phyloP scores from a whole-genome alignment of 2,888 invertebrate species.

The Nomada flava region DNA sequence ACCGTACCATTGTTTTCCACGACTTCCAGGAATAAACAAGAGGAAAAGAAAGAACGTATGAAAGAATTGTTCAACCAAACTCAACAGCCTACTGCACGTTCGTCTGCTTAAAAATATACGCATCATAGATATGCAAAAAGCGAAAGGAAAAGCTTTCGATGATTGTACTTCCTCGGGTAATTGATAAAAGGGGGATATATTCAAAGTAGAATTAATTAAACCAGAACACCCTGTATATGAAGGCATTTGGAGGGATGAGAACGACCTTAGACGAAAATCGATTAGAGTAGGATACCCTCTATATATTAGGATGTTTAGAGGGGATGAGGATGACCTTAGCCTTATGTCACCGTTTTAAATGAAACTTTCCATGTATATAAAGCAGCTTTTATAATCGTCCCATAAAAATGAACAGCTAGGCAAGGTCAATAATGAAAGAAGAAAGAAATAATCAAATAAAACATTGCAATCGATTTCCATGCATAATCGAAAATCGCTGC shows the following conservation, averaged over 20 bases:
- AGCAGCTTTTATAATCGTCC: background rate
- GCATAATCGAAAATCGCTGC: too few relatives aligned
- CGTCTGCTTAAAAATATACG: background rate
- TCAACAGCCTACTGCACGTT: background rate
- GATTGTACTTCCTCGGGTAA: too few relatives aligned
- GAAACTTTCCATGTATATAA: background rate
- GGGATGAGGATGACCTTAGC: slow-evolving; percentile 10
- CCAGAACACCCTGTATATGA: background rate
- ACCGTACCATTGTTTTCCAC: background rate
- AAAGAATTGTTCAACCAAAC: background rate
- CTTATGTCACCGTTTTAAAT: background rate
- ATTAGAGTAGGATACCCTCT: slow-evolving; percentile 1
- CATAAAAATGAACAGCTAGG: background rate
- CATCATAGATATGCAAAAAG: background rate
- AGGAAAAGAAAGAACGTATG: background rate
- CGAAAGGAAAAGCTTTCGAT: background rate
- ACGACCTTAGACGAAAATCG: slow-evolving; percentile 16
- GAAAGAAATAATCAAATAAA: background rate
- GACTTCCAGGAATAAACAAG: slow-evolving; percentile 26
- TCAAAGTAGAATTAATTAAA: background rate
- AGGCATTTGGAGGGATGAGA: background rate
- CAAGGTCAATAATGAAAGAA: background rate
- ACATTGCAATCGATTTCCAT: too few relatives aligned
- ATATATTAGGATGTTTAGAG: background rate
- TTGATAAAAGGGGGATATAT: background rate